phyloP scores from a whole-genome alignment of 1,140 invertebrate species.

The Coelopa frigida region DNA sequence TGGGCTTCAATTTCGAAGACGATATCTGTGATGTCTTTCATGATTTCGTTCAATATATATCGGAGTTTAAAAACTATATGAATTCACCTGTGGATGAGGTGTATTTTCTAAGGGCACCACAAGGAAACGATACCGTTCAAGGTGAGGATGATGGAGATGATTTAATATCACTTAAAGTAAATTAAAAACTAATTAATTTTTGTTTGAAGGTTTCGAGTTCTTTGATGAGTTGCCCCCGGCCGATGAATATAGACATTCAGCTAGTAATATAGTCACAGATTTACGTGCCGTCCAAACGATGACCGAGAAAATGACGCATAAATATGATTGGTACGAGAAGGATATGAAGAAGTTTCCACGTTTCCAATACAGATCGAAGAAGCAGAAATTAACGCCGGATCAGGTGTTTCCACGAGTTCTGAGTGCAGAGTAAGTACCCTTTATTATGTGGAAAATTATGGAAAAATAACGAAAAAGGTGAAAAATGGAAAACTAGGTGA shows the following conservation, averaged over 20 bases:
- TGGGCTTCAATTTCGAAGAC: constrained; percentile 1
- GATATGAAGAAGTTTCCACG: constrained; percentile 15
- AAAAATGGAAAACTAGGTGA: too few species aligned
- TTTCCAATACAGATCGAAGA: constrained; percentile 1
- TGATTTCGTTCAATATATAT: constrained; percentile 11
- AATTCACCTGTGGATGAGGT: background rate
- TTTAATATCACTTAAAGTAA: background rate
- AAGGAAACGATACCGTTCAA: background rate
- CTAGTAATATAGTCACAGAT: constrained; percentile 4
- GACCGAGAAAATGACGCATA: constrained; percentile 4
- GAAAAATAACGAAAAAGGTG: too few species aligned
- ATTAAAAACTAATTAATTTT: background rate
- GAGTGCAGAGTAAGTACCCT: constrained; percentile 14
- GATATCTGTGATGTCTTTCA: constrained; percentile 10
- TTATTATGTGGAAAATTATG: too few species aligned
- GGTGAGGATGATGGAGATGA: background rate
- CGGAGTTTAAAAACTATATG: constrained; percentile 4
- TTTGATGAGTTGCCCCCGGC: background rate
- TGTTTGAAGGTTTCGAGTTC: constrained; percentile 10
- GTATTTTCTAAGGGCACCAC: constrained; percentile 10
- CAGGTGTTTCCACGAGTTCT: constrained; percentile 7
- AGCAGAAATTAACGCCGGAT: background rate
- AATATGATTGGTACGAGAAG: background rate
- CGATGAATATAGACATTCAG: background rate
- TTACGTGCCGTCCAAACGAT: constrained; percentile 1